Evolutionary conservation across 2,113 vertebrate species (phyloP), one percentile per base, ranked within the genome.

Genomic region (Phrynocephalus versicolor): DNA sequence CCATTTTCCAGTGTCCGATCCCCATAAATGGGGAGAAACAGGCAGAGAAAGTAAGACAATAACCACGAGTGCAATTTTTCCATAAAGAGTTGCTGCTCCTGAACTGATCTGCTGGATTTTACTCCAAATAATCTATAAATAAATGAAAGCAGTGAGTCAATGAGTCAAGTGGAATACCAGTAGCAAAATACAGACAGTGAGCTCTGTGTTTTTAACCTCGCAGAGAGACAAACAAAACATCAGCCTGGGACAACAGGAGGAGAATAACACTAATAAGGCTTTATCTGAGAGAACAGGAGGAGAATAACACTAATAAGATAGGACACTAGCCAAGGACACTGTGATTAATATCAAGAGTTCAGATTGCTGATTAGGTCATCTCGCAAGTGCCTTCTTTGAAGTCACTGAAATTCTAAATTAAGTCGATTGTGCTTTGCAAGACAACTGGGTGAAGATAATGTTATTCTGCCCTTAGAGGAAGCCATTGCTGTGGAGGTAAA

Each of bases 361-460:
- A 85, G 81, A 83, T 0, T 30, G 0, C 13, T 58, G 51, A 79
- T 79, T 67, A 79, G 75, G 18, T 13, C 19, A 57, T 65, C 33
- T 57, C 84, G 60, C 14, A 15, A 82, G 57, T 27, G 87, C 25
- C 14, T 57, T 19, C 86, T 93, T 87, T 85, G 81, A 83, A 89
- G 83, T 39, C 81, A 77, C 83, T 88, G 75, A 16, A 16, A 84
- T 67, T 82, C 70, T 79, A 92, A 90, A 92, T 85, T 86, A 92
- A 92, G 79, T 62, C 84, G 51, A 27, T 90, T 91, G 86, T 79
- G 51, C 70, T 79, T 74, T 82, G 57, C 30, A 88, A 55, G 73
- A 65, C 76, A 87, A 85, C 23, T 86, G 89, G 74, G 21, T 82
- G 78, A 91, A 92, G 72, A 57, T 87, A 90, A 67, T 78, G 51